A percentile compares a stretch with the other conserved stretches of the same genome.
Conservation (phyloP, 1,140 invertebrate genomes). For the Neocloeon triangulifer region DNA sequence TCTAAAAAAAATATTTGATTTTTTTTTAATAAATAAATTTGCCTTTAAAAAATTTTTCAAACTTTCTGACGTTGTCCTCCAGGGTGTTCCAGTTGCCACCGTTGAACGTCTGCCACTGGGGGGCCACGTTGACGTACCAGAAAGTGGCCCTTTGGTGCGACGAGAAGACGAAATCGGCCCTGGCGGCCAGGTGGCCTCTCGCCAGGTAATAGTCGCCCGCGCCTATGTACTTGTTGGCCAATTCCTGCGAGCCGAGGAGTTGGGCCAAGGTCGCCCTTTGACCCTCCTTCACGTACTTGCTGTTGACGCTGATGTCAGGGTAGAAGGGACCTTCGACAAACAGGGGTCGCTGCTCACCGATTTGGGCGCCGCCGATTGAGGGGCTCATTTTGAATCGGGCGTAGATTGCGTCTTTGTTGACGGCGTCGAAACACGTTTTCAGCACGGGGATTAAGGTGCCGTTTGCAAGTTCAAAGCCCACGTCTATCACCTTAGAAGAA, state of each 20-base stretch:
- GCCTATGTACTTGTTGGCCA: background rate
- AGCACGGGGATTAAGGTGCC: background rate
- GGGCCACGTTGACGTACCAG: constrained; percentile 25
- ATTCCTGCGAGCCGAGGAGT: background rate
- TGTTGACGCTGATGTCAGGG: constrained; percentile 16
- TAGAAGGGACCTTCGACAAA: constrained; percentile 19
- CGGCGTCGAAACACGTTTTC: too few species aligned
- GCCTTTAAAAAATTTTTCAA: too few species aligned
- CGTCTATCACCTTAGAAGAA: too few species aligned
- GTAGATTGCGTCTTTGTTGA: too few species aligned
- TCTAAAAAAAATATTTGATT: too few species aligned
- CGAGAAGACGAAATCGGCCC: constrained; percentile 24
- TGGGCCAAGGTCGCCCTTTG: constrained; percentile 12
- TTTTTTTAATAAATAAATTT: too few species aligned
- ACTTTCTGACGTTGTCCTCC: constrained; percentile 5
- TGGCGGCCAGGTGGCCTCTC: constrained; percentile 25
- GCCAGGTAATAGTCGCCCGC: constrained; percentile 14
- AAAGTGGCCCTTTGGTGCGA: constrained; percentile 23
- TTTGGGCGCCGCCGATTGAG: constrained; percentile 7
- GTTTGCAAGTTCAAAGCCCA: too few species aligned
- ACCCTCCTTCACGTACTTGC: constrained; percentile 17
- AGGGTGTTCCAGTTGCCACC: constrained; percentile 21
- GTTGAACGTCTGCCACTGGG: constrained; percentile 28
- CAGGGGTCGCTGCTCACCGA: constrained; percentile 15
- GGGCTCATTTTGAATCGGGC: background rate